A percentile compares a stretch with the other conserved stretches of the same genome.
Conservation (phyloP, 92 coral and sea anemone species). For the Umimayanthus kanabou region DNA sequence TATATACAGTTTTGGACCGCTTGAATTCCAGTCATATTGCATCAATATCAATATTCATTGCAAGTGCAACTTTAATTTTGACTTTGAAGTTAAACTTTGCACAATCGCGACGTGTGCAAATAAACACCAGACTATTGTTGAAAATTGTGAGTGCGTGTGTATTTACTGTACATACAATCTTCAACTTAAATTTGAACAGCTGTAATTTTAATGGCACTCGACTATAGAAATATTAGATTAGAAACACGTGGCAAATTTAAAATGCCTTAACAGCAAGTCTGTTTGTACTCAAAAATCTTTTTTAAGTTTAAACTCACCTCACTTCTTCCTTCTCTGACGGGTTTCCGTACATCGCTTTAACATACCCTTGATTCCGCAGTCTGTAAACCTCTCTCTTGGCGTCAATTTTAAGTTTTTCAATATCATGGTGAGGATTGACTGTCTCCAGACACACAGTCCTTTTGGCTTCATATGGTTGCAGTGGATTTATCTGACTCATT, state of each 20-base stretch:
- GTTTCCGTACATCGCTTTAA: constrained; percentile 78
- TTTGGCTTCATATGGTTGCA: constrained; percentile 51
- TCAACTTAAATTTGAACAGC: constrained; percentile 25
- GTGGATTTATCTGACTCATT: constrained; percentile 68
- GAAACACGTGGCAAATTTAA: background rate
- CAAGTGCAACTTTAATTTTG: background rate
- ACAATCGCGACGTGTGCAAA: constrained; percentile 1
- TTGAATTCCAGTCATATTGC: too few relatives aligned
- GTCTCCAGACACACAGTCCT: constrained; percentile 73
- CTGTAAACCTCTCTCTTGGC: constrained; percentile 73
- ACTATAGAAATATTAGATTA: background rate
- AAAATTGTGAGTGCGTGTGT: background rate
- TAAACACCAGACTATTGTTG: background rate
- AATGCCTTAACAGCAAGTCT: too few relatives aligned
- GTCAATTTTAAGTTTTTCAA: constrained; percentile 53
- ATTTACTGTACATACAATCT: too few relatives aligned
- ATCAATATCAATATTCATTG: too few relatives aligned
- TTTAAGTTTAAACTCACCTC: constrained; percentile 41
- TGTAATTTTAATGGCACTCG: background rate
- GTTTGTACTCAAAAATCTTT: background rate
- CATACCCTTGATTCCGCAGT: constrained; percentile 60
- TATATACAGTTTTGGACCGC: too few relatives aligned
- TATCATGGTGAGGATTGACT: constrained; percentile 47
- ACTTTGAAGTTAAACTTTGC: background rate
- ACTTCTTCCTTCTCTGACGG: constrained; percentile 76